Evolutionary conservation across 2,888 invertebrate species (phyloP).

Genomic region (Oeneis ivallda): DNA sequence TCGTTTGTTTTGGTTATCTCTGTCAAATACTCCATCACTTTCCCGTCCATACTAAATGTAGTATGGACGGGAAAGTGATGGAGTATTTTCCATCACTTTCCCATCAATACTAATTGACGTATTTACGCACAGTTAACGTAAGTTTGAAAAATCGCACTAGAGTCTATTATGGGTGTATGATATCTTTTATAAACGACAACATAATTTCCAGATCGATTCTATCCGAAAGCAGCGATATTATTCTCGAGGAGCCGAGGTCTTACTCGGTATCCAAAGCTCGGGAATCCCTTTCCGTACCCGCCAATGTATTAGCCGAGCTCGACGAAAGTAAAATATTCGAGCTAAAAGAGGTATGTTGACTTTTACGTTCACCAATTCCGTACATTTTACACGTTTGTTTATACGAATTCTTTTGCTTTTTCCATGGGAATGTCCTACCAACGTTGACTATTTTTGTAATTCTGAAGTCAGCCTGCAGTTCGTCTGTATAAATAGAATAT

Average conservation of each 20-base stretch:
- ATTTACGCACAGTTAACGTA: no score
- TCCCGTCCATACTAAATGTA: no score
- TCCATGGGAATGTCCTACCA: conserved; percentile 3
- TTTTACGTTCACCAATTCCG: conserved; percentile 15
- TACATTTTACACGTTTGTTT: conserved; percentile 17
- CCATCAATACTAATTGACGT: no score
- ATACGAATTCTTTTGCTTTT: conserved; percentile 9
- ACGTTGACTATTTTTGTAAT: neutral
- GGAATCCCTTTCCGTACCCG: conserved; percentile 65
- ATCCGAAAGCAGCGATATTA: conserved; percentile 57
- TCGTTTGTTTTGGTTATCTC: no score
- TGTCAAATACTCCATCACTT: no score
- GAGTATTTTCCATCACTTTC: no score
- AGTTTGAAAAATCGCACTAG: no score
- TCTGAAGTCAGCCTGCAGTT: neutral
- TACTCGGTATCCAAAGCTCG: conserved; percentile 67
- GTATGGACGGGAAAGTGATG: no score
- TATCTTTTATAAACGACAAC: no score
- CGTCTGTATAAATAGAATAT: no score
- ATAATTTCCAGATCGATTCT: conserved; percentile 53
- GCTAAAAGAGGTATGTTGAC: conserved; percentile 81
- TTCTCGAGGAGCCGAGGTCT: conserved; percentile 57
- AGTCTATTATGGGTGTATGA: no score
- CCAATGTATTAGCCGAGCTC: conserved; percentile 79
- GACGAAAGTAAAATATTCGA: conserved; percentile 83